Percentiles rank a stretch among this genome's conserved stretches.
Conservation (phyloP, 2,888 invertebrate genomes). For the Anagyrus pseudococci region DNA sequence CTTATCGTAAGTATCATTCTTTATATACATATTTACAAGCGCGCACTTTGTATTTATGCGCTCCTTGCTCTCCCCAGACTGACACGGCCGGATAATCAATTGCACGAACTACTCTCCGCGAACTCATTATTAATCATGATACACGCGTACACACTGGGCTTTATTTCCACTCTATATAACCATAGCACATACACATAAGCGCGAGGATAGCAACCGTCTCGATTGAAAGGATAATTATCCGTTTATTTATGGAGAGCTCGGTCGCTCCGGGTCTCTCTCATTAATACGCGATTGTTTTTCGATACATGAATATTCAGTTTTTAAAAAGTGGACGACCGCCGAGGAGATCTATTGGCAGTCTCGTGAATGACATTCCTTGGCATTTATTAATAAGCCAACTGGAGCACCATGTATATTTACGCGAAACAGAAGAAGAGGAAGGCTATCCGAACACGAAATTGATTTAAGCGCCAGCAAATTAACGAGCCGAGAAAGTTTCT, state of each 20-base stretch:
- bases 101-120: background rate
- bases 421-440: background rate
- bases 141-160: background rate
- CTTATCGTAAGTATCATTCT: constrained; percentile 70
- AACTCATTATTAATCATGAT: background rate
- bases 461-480: constrained; percentile 15
- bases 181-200: too few relatives aligned
- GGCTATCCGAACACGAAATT: background rate
- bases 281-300: background rate
- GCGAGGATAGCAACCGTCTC: too few relatives aligned
- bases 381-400: background rate
- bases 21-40: too few relatives aligned
- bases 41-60: background rate
- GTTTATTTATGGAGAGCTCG: background rate
- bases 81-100: background rate
- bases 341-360: too few relatives aligned
- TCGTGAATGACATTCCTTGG: background rate
- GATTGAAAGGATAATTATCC: too few relatives aligned
- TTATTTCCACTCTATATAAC: too few relatives aligned
- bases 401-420: background rate
- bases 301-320: background rate
- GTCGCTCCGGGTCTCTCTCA: too few relatives aligned
- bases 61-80: background rate
- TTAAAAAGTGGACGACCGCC: background rate
- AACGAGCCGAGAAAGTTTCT: constrained; percentile 10